Evolutionary conservation across 2,888 invertebrate species (phyloP).

Genomic region (Melikaiella ostensackeni): DNA sequence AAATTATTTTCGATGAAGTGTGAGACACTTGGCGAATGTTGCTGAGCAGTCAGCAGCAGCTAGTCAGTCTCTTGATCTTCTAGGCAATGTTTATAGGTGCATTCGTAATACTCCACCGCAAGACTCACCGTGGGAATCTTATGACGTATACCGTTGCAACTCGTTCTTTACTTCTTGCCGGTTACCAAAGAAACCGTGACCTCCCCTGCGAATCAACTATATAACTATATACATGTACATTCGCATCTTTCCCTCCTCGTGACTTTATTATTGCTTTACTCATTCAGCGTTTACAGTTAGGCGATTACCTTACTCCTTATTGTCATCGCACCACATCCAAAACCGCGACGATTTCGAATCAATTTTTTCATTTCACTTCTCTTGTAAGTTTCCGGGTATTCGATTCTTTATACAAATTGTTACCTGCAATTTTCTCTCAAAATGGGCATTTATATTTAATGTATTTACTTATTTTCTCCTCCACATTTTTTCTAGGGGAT

Average conservation of each 20-base stretch:
- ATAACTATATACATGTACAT: constrained; percentile 7
- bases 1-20: constrained; percentile 33
- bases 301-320: background rate
- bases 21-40: constrained; percentile 27
- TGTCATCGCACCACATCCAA: constrained; percentile 3
- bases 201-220: constrained; percentile 40
- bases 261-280: constrained; percentile 15
- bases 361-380: background rate
- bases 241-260: background rate
- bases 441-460: background rate
- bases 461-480: background rate
- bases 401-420: background rate
- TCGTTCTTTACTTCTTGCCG: constrained; percentile 51
- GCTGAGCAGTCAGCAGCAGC: constrained; percentile 11
- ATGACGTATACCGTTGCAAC: constrained; percentile 63
- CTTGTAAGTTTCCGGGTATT: background rate
- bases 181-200: constrained; percentile 55
- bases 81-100: constrained; percentile 30
- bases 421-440: background rate
- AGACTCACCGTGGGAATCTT: constrained; percentile 63
- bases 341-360: background rate
- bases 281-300: constrained; percentile 17
- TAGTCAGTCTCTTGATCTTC: constrained; percentile 33
- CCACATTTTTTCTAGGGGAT: background rate
- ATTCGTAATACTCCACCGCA: constrained; percentile 40